phyloP scores from a whole-genome alignment of 2,113 vertebrate species.

The Centropristis striata region DNA sequence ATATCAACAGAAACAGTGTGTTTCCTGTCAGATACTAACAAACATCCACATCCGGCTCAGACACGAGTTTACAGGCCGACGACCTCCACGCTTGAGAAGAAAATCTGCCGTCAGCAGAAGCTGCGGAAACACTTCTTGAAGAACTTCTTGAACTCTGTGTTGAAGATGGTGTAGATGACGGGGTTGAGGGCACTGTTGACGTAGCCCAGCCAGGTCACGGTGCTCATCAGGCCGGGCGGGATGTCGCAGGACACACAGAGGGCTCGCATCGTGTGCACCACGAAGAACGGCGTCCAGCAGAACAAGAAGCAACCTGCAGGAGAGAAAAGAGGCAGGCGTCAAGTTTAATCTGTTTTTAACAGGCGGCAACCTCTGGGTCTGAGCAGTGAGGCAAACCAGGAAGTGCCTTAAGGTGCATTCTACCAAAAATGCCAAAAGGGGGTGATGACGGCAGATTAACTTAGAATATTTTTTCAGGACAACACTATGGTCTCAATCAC shows the following conservation, averaged over 20 bases:
- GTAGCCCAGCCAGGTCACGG: constrained; percentile 96
- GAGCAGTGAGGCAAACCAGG: too few species aligned
- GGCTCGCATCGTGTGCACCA: constrained; percentile 91
- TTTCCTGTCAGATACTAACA: neutral
- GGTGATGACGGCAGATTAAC: too few species aligned
- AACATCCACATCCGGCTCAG: neutral
- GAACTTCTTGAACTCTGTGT: constrained; percentile 92
- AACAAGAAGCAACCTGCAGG: constrained; percentile 92
- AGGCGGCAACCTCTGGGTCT: too few species aligned
- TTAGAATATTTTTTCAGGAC: too few species aligned
- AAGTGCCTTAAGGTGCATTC: too few species aligned
- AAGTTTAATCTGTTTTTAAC: too few species aligned
- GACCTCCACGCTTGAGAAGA: too few species aligned
- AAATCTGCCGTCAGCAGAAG: constrained; percentile 76
- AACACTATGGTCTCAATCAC: too few species aligned
- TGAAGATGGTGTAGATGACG: constrained; percentile 95
- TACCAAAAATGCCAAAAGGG: too few species aligned
- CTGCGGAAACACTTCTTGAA: constrained; percentile 89
- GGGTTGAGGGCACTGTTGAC: constrained; percentile 97
- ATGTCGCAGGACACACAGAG: constrained; percentile 89
- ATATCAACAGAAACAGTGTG: neutral
- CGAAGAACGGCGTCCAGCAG: constrained; percentile 98
- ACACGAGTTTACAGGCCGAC: neutral
- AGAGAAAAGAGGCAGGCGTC: neutral
- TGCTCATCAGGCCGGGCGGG: constrained; percentile 89